Conservation (phyloP, 2,797 vertebrate genomes). For the Choloepus didactylus region DNA sequence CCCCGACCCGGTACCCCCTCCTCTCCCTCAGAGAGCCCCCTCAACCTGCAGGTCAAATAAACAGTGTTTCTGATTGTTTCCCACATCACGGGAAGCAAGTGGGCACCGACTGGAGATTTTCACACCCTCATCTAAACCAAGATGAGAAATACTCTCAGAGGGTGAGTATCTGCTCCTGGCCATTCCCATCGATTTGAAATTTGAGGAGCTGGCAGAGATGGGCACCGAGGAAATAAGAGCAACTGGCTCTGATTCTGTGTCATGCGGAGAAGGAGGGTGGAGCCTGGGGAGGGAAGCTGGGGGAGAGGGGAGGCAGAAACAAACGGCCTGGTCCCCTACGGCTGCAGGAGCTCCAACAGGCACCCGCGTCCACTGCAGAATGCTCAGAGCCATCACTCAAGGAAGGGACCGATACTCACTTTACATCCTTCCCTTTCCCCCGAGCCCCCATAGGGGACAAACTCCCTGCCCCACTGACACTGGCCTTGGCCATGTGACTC, state of each 20-base stretch:
- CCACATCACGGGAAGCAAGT: background rate
- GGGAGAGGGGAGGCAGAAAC: too few relatives aligned
- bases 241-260: background rate
- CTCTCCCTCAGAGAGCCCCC: background rate
- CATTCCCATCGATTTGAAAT: background rate
- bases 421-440: background rate
- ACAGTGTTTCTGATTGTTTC: accelerated
- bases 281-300: background rate
- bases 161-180: background rate
- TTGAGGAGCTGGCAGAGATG: background rate
- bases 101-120: background rate
- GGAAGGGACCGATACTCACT: background rate
- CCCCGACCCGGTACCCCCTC: background rate
- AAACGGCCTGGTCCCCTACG: accelerated
- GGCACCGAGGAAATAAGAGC: background rate
- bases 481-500: background rate
- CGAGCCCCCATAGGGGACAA: too few relatives aligned
- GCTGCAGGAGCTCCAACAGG: background rate
- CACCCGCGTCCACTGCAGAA: accelerated
- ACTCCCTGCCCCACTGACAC: background rate
- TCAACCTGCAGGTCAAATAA: background rate
- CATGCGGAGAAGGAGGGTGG: background rate
- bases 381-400: accelerated
- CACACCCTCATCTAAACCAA: background rate
- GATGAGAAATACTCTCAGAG: background rate